These are phyloP conservation scores for Aegypius monachus DNA, from an alignment of 2,113 vertebrate species.

Conservation along the genomic window DNA sequence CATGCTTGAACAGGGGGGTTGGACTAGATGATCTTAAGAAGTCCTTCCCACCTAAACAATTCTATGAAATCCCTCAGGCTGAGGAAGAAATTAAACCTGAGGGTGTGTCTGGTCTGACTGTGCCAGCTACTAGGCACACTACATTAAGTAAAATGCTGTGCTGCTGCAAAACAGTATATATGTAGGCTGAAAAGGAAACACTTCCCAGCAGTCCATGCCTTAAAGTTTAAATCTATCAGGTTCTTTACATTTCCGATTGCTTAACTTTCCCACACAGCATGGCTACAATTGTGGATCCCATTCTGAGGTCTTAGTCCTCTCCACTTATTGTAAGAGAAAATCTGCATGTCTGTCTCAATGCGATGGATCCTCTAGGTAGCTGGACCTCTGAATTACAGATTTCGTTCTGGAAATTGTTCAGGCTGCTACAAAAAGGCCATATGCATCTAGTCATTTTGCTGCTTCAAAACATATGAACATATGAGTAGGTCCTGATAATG, in stretches of 20 bases:
- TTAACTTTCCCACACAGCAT: neutral
- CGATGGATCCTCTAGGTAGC: neutral
- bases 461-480: neutral
- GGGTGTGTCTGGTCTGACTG: fast-evolving
- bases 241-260: neutral
- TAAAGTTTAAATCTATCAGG: neutral
- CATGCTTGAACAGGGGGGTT: fast-evolving
- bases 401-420: neutral
- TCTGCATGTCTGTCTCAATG: neutral
- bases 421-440: neutral
- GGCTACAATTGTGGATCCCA: neutral
- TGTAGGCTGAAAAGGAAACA: neutral
- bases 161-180: neutral
- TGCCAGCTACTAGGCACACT: neutral
- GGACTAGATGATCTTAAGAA: neutral
- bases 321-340: neutral
- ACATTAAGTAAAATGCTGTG: neutral
- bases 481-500: neutral
- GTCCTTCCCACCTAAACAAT: neutral
- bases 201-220: neutral
- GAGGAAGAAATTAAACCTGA: neutral
- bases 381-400: neutral
- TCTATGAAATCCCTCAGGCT: neutral
- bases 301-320: neutral
- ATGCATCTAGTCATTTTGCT: neutral